phyloP scores from a whole-genome alignment of 2,888 invertebrate genomes.

The Acronicta leporina region DNA sequence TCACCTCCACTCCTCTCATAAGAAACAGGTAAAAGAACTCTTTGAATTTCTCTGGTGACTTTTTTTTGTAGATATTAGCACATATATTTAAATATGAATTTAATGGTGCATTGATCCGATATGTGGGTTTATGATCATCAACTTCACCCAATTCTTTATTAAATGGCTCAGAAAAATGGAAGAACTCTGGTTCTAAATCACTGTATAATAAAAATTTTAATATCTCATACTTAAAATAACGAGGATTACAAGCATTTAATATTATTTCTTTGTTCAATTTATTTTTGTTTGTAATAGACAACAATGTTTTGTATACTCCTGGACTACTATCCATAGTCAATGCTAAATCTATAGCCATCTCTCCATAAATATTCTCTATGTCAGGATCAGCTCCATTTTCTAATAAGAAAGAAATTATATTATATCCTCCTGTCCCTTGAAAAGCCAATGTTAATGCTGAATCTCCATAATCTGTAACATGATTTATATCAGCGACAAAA shows the following conservation, averaged over 20 bases:
- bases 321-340: constrained; percentile 69
- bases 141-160: constrained; percentile 68
- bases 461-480: constrained; percentile 71
- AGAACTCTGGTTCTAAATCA: constrained; percentile 80
- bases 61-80: constrained; percentile 81
- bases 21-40: constrained; percentile 80
- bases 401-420: constrained; percentile 76
- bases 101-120: constrained; percentile 75
- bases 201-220: constrained; percentile 76
- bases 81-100: constrained; percentile 80
- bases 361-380: constrained; percentile 70
- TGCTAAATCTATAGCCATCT: constrained; percentile 77
- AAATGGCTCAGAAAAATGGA: constrained; percentile 73
- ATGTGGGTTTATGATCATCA: constrained; percentile 67
- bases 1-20: constrained; percentile 77
- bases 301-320: constrained; percentile 71
- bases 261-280: constrained; percentile 75
- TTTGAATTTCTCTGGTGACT: constrained; percentile 73
- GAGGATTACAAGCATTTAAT: constrained; percentile 79
- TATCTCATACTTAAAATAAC: constrained; percentile 80
- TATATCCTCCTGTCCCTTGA: constrained; percentile 68
- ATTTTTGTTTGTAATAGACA: constrained; percentile 68
- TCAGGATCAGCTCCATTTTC: constrained; percentile 79
- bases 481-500: constrained; percentile 78
- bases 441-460: constrained; percentile 78